A percentile compares a stretch with the other conserved stretches of the same genome.
Evolutionary conservation across 2,113 vertebrate species (phyloP).

Genomic region (Cricetomys ansorgei): DNA sequence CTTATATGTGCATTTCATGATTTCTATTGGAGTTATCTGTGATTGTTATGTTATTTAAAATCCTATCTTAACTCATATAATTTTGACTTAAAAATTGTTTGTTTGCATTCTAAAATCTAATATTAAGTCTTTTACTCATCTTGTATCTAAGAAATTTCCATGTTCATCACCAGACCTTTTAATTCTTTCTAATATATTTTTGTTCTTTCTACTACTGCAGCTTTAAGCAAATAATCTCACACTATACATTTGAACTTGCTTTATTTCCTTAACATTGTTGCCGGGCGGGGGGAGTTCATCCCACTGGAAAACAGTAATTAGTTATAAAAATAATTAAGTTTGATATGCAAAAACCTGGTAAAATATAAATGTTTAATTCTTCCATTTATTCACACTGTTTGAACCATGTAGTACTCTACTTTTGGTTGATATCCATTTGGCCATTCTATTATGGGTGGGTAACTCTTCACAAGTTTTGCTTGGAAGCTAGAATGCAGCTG

Average conservation of each 20-base stretch:
- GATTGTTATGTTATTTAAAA: conserved; percentile 20
- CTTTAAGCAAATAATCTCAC: conserved; percentile 30
- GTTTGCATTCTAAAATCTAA: conserved; percentile 24
- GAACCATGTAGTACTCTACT: neutral
- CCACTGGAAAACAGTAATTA: conserved; percentile 11
- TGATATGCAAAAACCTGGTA: conserved; percentile 13
- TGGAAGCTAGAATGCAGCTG: conserved; percentile 32
- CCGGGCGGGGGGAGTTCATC: conserved; percentile 19
- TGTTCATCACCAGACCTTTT: neutral
- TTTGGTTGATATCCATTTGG: conserved; percentile 32
- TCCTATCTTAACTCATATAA: neutral
- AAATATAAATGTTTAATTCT: neutral
- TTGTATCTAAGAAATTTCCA: conserved; percentile 12
- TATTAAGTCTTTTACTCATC: conserved; percentile 21
- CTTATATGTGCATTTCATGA: neutral
- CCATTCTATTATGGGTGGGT: conserved; percentile 19
- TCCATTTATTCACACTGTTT: conserved; percentile 29
- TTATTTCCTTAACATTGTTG: conserved; percentile 48
- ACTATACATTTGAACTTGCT: neutral
- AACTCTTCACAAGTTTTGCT: conserved; percentile 31
- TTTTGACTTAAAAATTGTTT: conserved; percentile 13
- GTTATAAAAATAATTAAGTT: conserved; percentile 37
- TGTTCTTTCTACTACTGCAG: neutral
- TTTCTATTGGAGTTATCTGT: conserved; percentile 43
- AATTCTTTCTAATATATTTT: conserved; percentile 19